These are phyloP conservation scores for Rhegmatorhina hoffmannsi DNA, from an alignment of 2,113 vertebrate species.

Conservation along the genomic window DNA sequence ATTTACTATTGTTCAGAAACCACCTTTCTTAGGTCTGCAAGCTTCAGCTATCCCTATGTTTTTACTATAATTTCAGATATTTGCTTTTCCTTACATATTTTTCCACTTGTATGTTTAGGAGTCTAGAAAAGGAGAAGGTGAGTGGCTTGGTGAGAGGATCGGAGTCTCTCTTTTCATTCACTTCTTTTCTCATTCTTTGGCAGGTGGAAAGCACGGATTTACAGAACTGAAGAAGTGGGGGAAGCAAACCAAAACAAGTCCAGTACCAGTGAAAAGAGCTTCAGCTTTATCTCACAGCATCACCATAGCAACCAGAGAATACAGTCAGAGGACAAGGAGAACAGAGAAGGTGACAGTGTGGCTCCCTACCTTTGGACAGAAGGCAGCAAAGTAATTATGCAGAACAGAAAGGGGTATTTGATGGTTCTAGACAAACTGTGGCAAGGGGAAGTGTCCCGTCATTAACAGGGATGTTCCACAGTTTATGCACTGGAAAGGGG, in stretches of 20 bases:
- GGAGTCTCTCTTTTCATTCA: background rate
- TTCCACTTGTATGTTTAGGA: background rate
- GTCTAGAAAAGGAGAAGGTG: background rate
- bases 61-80: background rate
- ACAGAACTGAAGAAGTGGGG: slow-evolving; percentile 46
- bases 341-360: background rate
- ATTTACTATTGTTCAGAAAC: slow-evolving; percentile 2
- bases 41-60: background rate
- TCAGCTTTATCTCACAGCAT: slow-evolving; percentile 58
- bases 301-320: slow-evolving; percentile 66
- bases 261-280: slow-evolving; percentile 18
- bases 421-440: slow-evolving; percentile 22
- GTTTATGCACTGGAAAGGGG: slow-evolving; percentile 3
- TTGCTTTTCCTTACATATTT: background rate
- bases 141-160: background rate
- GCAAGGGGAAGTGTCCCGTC: slow-evolving; percentile 52
- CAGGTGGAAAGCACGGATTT: slow-evolving; percentile 74
- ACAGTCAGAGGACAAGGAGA: slow-evolving; percentile 49
- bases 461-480: slow-evolving; percentile 70
- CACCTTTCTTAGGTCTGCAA: background rate
- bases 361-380: slow-evolving; percentile 55
- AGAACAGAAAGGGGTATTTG: slow-evolving; percentile 22
- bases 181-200: slow-evolving; percentile 56
- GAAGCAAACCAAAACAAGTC: slow-evolving; percentile 48
- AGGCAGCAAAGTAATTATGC: slow-evolving; percentile 71